Evolutionary conservation across 2,797 vertebrate species (phyloP), one percentile per base, ranked within the genome.

Genomic region (Manis javanica): DNA sequence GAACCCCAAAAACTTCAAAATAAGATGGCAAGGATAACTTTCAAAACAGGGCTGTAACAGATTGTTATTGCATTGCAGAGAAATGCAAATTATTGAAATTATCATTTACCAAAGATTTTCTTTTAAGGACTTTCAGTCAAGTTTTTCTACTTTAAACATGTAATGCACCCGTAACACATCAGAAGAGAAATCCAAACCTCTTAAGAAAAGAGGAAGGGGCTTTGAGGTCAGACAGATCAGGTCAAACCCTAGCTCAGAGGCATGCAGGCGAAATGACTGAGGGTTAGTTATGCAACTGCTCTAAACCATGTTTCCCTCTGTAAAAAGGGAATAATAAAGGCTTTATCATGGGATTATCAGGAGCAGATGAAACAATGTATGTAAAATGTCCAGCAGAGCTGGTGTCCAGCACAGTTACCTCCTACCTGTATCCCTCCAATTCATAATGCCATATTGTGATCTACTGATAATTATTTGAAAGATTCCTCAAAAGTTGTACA

Each of bases 1-100:
- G 7, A 68, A 82, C 26, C 68, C 3, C 0, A 63, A n/a, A 69
- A 86, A 71, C 74, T 77, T 15, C 55, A 53, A 71, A 87, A 74
- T 23, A 71, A 89, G 57, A 86, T 75, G 46, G 39, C 55, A 96
- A 78, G 64, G 87, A 12, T 31, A 64, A 46, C 63, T 79, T 75
- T 66, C 39, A 53, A 10, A 75, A 91, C 24, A 49, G 26, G 42
- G 69, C 46, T 42, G 71, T 69, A 37, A 61, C 16, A 87, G 42
- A 83, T 3, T 37, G 69, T n/a, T 66, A 78, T 19, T 23, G 7
- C 15, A 23, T 74, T 78, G 49, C 7, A 64, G 18, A 69, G 29
- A 90, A 91, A 89, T 31, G 23, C 9, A 89, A 90, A 96, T 64
- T 89, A 87, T 16, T 91, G 26, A 95, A 93, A 81, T 74, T 9